A percentile compares a stretch with the other conserved stretches of the same genome.
Conservation (phyloP, 2,113 vertebrate species). For the Astur gentilis region DNA sequence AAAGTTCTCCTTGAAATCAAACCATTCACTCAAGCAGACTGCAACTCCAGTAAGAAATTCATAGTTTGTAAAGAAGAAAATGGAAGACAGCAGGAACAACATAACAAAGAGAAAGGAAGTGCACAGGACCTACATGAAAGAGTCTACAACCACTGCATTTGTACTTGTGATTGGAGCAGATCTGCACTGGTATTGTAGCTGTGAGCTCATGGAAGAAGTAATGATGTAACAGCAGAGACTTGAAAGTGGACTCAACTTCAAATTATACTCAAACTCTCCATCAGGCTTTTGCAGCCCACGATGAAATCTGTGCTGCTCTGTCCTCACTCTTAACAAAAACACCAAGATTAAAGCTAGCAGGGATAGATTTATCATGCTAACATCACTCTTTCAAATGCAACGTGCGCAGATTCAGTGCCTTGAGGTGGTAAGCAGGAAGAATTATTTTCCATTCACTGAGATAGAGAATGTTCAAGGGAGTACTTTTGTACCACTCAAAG, state of each 20-base stretch:
- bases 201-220: not conserved
- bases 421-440: not conserved
- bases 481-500: not conserved
- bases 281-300: not conserved
- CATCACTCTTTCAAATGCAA: not conserved
- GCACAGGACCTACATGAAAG: not conserved
- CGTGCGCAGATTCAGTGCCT: not conserved
- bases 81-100: not conserved
- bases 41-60: not conserved
- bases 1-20: not conserved
- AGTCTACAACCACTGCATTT: not conserved
- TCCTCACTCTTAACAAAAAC: not conserved
- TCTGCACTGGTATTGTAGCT: not conserved
- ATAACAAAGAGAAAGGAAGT: not conserved
- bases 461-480: not conserved
- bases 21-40: not conserved
- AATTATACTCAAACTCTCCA: not conserved
- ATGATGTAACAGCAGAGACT: not conserved
- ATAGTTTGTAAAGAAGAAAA: not conserved
- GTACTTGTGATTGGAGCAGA: not conserved
- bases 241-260: not conserved
- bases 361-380: not conserved
- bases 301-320: not conserved
- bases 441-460: not conserved
- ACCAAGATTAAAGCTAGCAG: not conserved